phyloP scores from a whole-genome alignment of 2,888 invertebrate species.

The Sphecodes monilicornis region DNA sequence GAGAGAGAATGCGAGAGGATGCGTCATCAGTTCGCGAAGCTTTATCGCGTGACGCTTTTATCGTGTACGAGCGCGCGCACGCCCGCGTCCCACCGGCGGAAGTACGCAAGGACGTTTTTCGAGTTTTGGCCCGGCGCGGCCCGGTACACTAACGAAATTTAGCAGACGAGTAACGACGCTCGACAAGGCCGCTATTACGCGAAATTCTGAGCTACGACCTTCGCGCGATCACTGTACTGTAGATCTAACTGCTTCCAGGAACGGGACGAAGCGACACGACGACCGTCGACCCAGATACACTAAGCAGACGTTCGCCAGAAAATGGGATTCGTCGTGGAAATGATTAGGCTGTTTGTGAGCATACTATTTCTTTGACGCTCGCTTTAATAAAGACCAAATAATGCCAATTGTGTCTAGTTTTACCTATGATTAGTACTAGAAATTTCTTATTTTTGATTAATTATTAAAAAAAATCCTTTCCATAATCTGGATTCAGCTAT shows the following conservation, averaged over 20 bases:
- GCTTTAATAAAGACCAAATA: not conserved
- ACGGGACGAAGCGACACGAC: constrained; percentile 32
- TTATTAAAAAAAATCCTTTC: no score
- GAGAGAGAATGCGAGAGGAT: not conserved
- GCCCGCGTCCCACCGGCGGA: not conserved
- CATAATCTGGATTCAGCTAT: no score
- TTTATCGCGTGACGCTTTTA: not conserved
- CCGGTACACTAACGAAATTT: not conserved
- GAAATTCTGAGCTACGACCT: constrained; percentile 50
- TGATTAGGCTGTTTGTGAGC: not conserved
- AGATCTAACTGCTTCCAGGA: constrained; percentile 44
- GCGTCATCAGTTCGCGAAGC: not conserved
- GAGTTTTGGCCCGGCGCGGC: not conserved
- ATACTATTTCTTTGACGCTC: not conserved
- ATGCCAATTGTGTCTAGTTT: no score
- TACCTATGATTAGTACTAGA: no score
- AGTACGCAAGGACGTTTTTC: not conserved
- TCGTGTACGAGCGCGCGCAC: not conserved
- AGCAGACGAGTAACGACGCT: not conserved
- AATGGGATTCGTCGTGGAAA: not conserved
- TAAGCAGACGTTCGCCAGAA: not conserved
- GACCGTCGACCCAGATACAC: constrained; percentile 44
- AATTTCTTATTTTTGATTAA: no score
- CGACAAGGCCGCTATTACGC: constrained; percentile 16
- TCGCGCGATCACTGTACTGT: constrained; percentile 23